Evolutionary conservation across 2,113 vertebrate species (phyloP).

Genomic region (Dicaeum eximium): DNA sequence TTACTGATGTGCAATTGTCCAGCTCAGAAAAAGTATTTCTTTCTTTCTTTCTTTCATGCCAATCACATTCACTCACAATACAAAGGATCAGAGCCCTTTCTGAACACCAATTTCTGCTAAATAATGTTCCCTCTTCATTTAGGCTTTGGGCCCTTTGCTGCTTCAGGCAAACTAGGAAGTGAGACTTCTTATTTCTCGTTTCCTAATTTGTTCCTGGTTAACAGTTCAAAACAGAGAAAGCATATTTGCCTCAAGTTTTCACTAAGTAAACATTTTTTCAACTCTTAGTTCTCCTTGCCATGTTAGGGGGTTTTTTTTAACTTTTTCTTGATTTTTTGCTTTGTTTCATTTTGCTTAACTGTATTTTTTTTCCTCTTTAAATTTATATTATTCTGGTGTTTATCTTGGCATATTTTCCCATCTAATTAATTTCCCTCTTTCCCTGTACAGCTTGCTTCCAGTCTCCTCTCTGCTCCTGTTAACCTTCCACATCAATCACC

Average conservation of each 20-base stretch:
- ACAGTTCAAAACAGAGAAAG: background rate
- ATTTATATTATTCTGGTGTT: background rate
- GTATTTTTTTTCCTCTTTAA: background rate
- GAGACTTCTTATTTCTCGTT: background rate
- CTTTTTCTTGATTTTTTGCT: background rate
- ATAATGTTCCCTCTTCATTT: background rate
- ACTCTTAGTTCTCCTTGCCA: background rate
- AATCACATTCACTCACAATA: background rate
- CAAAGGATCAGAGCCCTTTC: background rate
- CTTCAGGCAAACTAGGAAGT: background rate
- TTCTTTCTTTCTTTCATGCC: background rate
- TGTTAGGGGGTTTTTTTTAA: accelerated
- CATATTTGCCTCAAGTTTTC: background rate
- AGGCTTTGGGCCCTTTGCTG: background rate
- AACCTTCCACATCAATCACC: background rate
- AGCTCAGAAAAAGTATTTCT: background rate
- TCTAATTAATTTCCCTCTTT: background rate
- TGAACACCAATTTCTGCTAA: background rate
- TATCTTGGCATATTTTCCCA: background rate
- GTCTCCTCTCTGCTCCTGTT: background rate
- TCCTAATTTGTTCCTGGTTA: background rate
- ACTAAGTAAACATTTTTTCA: background rate
- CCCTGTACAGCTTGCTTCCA: background rate
- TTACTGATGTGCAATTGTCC: background rate
- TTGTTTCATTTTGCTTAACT: background rate